Percentiles rank a stretch among this genome's conserved stretches.
Conservation (phyloP, 2,888 invertebrate genomes). For the Clusia tigrina region DNA sequence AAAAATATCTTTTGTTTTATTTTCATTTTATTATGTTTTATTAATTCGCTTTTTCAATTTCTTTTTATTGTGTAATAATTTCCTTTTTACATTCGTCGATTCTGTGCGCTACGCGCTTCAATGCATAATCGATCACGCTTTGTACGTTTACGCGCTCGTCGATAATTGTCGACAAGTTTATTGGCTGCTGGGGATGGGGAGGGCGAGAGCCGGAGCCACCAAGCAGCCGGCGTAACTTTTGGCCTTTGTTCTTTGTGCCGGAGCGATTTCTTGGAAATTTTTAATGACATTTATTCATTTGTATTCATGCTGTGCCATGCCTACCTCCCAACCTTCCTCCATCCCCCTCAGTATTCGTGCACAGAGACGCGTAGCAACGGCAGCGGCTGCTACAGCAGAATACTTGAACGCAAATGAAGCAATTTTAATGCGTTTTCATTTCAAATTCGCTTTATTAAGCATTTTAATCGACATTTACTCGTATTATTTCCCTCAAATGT, state of each 20-base stretch:
- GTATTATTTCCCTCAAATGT: too few relatives aligned
- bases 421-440: too few relatives aligned
- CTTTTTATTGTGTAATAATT: not conserved
- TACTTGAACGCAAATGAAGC: too few relatives aligned
- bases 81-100: not conserved
- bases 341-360: too few relatives aligned
- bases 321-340: too few relatives aligned
- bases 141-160: not conserved
- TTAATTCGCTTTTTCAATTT: not conserved
- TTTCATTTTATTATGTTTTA: not conserved
- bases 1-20: not conserved
- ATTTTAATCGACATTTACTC: too few relatives aligned
- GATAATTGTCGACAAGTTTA: not conserved
- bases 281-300: constrained; percentile 1
- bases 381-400: too few relatives aligned
- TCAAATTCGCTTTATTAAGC: too few relatives aligned
- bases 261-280: not conserved
- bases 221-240: too few relatives aligned
- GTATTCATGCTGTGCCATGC: too few relatives aligned
- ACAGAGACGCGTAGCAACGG: too few relatives aligned
- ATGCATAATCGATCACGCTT: not conserved
- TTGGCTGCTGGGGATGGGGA: not conserved
- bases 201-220: not conserved
- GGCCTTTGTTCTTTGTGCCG: not conserved
- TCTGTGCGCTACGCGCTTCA: not conserved